Conservation (phyloP, 2,797 vertebrate species). For the Discoglossus pictus region DNA sequence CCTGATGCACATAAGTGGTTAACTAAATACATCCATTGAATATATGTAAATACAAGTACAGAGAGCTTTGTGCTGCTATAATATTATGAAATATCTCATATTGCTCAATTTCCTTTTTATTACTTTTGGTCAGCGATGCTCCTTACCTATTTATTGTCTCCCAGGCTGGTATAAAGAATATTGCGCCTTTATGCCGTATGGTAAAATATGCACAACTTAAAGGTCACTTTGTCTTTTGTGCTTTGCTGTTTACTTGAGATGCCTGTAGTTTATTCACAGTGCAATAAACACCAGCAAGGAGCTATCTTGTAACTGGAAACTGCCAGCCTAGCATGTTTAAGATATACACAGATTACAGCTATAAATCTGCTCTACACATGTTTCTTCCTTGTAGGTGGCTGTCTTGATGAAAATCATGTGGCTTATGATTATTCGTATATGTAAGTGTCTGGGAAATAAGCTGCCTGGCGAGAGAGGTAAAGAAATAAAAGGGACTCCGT, state of each 20-base stretch:
- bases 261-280: constrained; percentile 4
- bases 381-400: not conserved
- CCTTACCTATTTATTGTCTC: constrained; percentile 31
- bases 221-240: constrained; percentile 42
- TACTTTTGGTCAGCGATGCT: constrained; percentile 38
- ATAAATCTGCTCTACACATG: constrained; percentile 10
- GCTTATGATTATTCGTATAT: too few relatives aligned
- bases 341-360: constrained; percentile 26
- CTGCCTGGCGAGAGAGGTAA: too few relatives aligned
- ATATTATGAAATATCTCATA: constrained; percentile 39
- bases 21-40: constrained; percentile 28
- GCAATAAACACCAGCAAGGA: constrained; percentile 10
- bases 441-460: too few relatives aligned
- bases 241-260: constrained; percentile 27
- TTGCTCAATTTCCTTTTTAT: constrained; percentile 26
- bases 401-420: constrained; percentile 1
- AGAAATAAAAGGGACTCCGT: too few relatives aligned
- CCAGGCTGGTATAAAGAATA: constrained; percentile 12
- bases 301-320: constrained; percentile 15
- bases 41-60: constrained; percentile 35
- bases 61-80: constrained; percentile 19
- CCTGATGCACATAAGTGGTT: constrained; percentile 9
- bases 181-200: constrained; percentile 19
- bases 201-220: constrained; percentile 43
- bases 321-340: constrained; percentile 23